phyloP scores from a whole-genome alignment of 2,797 vertebrate genomes.

The Schizopygopsis pylzovi region DNA sequence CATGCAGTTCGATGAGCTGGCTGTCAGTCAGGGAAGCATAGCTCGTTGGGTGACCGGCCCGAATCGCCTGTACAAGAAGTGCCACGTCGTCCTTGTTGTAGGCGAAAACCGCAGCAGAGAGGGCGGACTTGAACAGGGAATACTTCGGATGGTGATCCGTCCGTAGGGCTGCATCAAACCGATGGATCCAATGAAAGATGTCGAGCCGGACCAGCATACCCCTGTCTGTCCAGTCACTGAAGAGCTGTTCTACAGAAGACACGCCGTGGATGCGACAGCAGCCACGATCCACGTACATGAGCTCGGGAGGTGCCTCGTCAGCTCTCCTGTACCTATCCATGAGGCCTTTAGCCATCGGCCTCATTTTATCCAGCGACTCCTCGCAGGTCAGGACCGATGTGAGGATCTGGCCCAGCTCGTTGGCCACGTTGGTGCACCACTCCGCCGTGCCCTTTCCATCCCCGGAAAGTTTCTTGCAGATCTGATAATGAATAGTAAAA shows the following conservation, averaged over 20 bases:
- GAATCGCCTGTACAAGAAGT: slow-evolving; percentile 22
- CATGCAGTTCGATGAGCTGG: neutral
- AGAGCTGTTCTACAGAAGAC: neutral
- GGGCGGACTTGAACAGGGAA: slow-evolving; percentile 37
- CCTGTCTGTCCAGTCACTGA: slow-evolving; percentile 8
- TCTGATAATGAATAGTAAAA: neutral
- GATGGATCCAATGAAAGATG: slow-evolving; percentile 56
- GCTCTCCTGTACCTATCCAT: slow-evolving; percentile 29
- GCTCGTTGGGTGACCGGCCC: too few species aligned
- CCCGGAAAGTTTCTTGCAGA: neutral
- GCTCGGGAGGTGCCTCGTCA: slow-evolving; percentile 9
- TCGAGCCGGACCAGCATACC: slow-evolving; percentile 48
- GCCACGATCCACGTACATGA: slow-evolving; percentile 38
- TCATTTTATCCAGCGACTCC: neutral
- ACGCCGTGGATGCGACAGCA: too few species aligned
- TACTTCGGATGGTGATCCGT: slow-evolving; percentile 47
- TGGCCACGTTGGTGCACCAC: neutral
- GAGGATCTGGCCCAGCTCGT: slow-evolving; percentile 13
- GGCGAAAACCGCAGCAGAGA: slow-evolving; percentile 40
- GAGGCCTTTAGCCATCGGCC: slow-evolving; percentile 11
- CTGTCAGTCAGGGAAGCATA: neutral
- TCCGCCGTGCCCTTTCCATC: neutral
- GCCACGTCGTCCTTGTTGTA: slow-evolving; percentile 47
- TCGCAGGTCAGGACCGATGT: slow-evolving; percentile 32
- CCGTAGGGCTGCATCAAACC: slow-evolving; percentile 38